Conservation (phyloP, 1,140 invertebrate species). For the fruit fly (Drosophila melanogaster) region Release_6_plus_ISO1_MT NT_033779.5:17364501-17365000, state of each 20-base stretch:
- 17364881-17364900: slow-evolving; percentile 50
- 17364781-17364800: slow-evolving; percentile 52
- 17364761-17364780: slow-evolving; percentile 71
- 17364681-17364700: slow-evolving; percentile 74
- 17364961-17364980: slow-evolving; percentile 81
- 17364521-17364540: slow-evolving; percentile 83
- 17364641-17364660: slow-evolving; percentile 64
- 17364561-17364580: slow-evolving; percentile 83
- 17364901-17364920: slow-evolving; percentile 76
- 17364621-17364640: background rate
- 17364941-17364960: slow-evolving; percentile 83
- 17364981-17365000: slow-evolving; percentile 34
- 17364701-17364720: slow-evolving; percentile 73
- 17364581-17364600: slow-evolving; percentile 71
- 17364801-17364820: background rate
- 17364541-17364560: slow-evolving; percentile 82
- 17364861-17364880: background rate
- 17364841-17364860: slow-evolving; percentile 2
- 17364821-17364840: background rate
- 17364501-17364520: slow-evolving; percentile 45
- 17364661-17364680: slow-evolving; percentile 81
- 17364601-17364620: slow-evolving; percentile 60
- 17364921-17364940: slow-evolving; percentile 83
- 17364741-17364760: slow-evolving; percentile 46
- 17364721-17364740: slow-evolving; percentile 39